Evolutionary conservation across 2,113 vertebrate species (phyloP), one percentile per base, ranked within the genome.

Genomic region (Alces alces): DNA sequence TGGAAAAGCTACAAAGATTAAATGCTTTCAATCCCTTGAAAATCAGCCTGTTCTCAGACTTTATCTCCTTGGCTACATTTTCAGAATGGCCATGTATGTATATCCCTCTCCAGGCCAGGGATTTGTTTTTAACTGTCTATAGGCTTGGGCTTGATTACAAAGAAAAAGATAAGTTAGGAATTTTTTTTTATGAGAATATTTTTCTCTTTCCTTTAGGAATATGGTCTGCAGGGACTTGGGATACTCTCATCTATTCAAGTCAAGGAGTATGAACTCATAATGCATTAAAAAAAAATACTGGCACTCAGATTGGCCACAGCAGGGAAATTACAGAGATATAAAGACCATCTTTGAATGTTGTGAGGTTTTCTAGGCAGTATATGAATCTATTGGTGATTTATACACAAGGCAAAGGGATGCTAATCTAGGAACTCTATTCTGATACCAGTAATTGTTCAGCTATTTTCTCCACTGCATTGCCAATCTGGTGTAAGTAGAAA

Each of bases 1-100:
- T 88, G 57, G 96, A 96, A 97, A 97, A 70, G 25, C 39, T 33
- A 16, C 45, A 93, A 83, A 93, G 30, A 79, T 43, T 92, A 94
- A 92, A 43, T 23, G 9, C 61, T 52, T 97, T 94, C 60, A 95
- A 28, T n/a, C 52, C 4, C 2, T 1, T 96, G 96, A 96, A 97
- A 96, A 50, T 36, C 6, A 90, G 0, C 1, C 33, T 17, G 2
- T 94, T 97, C 36, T 87, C 61, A 96, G 86, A 79, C 30, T 55
- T 86, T 33, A 58, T 58, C 79, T 94, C 39, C 5, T 91, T 96
- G 27, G 43, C 52, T 95, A 33, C 33, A 7, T 95, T 97, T 96
- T 95, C 54, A 93, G 83, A 55, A 33, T 82, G 10, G 23, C 43
- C 8, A 33, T 83, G 27, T 89, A 17, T 92, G 36, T 80, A 78